Percentiles rank a stretch among this genome's conserved stretches.
Evolutionary conservation across 2,888 invertebrate genomes (phyloP).

Genomic region (Caenorhabditis drosophilae): DNA sequence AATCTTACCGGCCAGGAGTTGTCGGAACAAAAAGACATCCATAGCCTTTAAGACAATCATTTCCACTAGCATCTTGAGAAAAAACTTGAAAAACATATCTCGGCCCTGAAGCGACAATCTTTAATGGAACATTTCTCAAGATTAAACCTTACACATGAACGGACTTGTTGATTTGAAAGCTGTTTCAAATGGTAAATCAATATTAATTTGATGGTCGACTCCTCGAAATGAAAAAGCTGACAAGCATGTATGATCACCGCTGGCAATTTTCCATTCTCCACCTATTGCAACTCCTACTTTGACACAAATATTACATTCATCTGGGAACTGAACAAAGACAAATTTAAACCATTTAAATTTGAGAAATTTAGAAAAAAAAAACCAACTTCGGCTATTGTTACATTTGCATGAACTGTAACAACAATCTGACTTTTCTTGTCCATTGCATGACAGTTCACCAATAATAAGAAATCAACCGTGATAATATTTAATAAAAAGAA

Average conservation of each 20-base stretch:
- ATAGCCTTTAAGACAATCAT: conserved; percentile 18
- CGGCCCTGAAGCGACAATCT: conserved; percentile 16
- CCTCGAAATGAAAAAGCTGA: conserved; percentile 22
- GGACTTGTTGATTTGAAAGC: conserved; percentile 7
- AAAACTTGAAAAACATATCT: conserved; percentile 18
- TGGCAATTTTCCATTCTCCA: conserved; percentile 18
- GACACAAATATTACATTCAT: conserved; percentile 19
- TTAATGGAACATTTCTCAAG: neutral
- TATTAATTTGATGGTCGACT: conserved; percentile 5
- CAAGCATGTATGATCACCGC: conserved; percentile 6
- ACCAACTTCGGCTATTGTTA: conserved; percentile 1
- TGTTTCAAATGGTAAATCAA: conserved; percentile 26
- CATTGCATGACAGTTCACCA: too few relatives aligned
- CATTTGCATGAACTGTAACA: conserved; percentile 5
- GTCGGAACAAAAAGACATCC: conserved; percentile 16
- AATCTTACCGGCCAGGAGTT: conserved; percentile 24
- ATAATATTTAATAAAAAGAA: too few relatives aligned
- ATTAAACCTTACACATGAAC: conserved; percentile 16
- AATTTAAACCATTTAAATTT: neutral
- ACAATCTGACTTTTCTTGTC: neutral
- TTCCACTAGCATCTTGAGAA: conserved; percentile 13
- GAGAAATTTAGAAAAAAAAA: neutral
- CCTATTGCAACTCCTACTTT: conserved; percentile 1
- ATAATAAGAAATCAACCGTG: too few relatives aligned
- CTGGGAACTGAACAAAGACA: conserved; percentile 17